Base-by-base conservation (phyloP, 2,888 invertebrate species). In the Sinopyrophorus schimmeli region DNA sequence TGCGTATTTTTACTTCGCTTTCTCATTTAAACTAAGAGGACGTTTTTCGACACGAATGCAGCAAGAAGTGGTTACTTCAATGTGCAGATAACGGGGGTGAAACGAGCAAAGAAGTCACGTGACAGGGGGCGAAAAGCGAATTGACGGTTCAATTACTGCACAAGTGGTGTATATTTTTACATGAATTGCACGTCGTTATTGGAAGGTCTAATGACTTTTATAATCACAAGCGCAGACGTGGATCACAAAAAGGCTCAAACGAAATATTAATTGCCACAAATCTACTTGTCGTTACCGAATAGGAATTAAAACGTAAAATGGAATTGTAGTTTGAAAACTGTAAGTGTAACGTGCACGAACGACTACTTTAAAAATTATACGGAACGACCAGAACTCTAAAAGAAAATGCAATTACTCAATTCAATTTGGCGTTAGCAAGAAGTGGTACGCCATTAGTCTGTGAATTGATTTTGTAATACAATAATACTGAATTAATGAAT, bases 91-190 rank as follows among this genome's bases (percentile, higher is more conserved):
- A 16, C 26, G 6, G 43, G 34, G 43, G 43, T n/a, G 24, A 24
- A 43, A 35, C 20, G 15, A 26, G 5, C 24, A 20, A 23, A 15
- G 37, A 12, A 9, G 35, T 17, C 43, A 49, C 50, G 49, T 47
- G 53, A 44, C 47, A 34, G 30, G 46, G 60, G 60, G 54, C 37
- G 48, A 56, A 48, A 54, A 55, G 41, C 53, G 55, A 55, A 58
- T 55, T 58, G 62, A 62, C 58, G 59, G 58, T 55, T 64, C 62
- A 61, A 61, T 64, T 64, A 61, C 61, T 55, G 43, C 26, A 52
- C 56, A 44, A 48, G 46, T 44, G 41, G 23, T 37, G 53, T 54
- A 50, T 44, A 54, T 54, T 54, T 54, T 54, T 50, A 42, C 50
- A 50, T 50, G 46, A 47, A 53, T 53, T 53, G 43, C 47, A 38